A percentile compares a stretch with the other conserved stretches of the same genome.
These are phyloP conservation scores for Chunga burmeisteri DNA, from an alignment of 2,113 vertebrate genomes.

Conservation along the genomic window DNA sequence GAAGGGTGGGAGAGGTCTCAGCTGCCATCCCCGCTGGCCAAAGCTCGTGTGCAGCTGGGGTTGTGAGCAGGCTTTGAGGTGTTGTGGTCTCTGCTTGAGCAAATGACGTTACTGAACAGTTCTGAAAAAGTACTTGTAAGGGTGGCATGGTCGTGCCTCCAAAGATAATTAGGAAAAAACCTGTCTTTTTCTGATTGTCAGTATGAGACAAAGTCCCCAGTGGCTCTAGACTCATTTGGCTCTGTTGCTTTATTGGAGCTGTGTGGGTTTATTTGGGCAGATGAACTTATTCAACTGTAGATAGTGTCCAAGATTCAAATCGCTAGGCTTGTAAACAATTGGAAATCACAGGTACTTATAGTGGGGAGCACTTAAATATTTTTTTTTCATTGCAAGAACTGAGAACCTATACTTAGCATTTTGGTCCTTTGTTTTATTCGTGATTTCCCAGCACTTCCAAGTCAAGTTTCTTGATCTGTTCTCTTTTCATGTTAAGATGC, in stretches of 20 bases:
- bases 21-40: accelerated
- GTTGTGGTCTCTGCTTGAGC: accelerated
- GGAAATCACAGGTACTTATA: not conserved
- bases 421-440: not conserved
- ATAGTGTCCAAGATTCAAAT: not conserved
- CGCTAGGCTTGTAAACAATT: not conserved
- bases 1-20: not conserved
- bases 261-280: not conserved
- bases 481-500: not conserved
- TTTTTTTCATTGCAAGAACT: not conserved
- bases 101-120: accelerated
- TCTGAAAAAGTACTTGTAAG: accelerated
- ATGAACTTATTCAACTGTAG: not conserved
- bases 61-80: accelerated
- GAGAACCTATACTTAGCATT: not conserved
- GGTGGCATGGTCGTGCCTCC: not conserved
- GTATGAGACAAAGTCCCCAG: not conserved
- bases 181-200: not conserved
- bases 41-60: accelerated
- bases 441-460: not conserved
- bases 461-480: not conserved
- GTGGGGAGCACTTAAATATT: not conserved
- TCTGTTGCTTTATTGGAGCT: not conserved
- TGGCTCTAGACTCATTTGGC: not conserved
- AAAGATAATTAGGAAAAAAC: not conserved